These are phyloP conservation scores for Aromia moschata DNA, from an alignment of 2,888 invertebrate genomes.

Conservation along the genomic window DNA sequence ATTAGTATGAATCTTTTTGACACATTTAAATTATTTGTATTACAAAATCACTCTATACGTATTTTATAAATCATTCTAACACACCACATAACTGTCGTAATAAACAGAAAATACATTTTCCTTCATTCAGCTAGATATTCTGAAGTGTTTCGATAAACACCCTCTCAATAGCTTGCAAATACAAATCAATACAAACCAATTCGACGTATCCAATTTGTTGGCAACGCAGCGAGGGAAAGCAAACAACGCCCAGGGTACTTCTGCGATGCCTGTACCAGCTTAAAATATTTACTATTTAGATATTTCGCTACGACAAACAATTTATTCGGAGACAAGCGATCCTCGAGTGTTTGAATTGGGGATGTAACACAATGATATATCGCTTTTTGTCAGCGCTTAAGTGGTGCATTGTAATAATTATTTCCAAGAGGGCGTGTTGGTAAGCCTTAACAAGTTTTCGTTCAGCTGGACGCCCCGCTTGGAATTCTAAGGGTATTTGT, in stretches of 20 bases:
- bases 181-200: no score
- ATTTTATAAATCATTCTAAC: no score
- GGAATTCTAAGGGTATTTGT: background rate
- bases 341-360: slow-evolving; percentile 16
- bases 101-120: no score
- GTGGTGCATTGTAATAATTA: slow-evolving; percentile 22
- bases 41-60: no score
- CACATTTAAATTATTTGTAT: no score
- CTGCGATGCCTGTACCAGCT: background rate
- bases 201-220: background rate
- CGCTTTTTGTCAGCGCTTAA: slow-evolving; percentile 17
- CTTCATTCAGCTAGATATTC: no score
- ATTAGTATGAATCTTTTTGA: no score
- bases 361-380: slow-evolving; percentile 17
- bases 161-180: no score
- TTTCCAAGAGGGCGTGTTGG: slow-evolving; percentile 3
- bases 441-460: slow-evolving; percentile 2
- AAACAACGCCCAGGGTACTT: slow-evolving; percentile 9
- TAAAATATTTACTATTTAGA: slow-evolving; percentile 24
- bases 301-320: slow-evolving; percentile 19
- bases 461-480: slow-evolving; percentile 3
- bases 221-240: slow-evolving; percentile 2
- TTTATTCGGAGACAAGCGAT: slow-evolving; percentile 12
- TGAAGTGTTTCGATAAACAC: no score
- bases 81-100: no score